Evolutionary conservation across 2,797 vertebrate species (phyloP).

Genomic region (Sus cebifrons): DNA sequence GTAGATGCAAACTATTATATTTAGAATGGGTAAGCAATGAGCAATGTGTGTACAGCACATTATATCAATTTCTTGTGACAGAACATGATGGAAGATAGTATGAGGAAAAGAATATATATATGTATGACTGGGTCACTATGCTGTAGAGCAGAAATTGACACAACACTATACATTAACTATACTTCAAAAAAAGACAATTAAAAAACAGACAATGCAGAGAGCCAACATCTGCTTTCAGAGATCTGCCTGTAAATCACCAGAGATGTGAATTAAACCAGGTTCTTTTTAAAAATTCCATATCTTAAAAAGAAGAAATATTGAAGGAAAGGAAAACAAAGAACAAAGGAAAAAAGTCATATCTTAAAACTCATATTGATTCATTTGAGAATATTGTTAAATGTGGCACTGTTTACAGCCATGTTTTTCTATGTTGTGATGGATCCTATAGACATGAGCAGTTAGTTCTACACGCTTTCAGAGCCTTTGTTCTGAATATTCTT

Average conservation of each 20-base stretch:
- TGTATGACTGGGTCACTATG: too few species aligned
- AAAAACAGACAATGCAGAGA: neutral
- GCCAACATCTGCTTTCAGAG: slow-evolving; percentile 79
- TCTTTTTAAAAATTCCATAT: slow-evolving; percentile 61
- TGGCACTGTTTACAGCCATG: slow-evolving; percentile 70
- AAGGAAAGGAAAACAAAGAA: too few species aligned
- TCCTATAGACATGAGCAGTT: neutral
- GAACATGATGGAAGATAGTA: too few species aligned
- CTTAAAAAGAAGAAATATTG: slow-evolving; percentile 17
- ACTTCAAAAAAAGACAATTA: too few species aligned
- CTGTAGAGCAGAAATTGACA: too few species aligned
- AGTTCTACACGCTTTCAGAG: neutral
- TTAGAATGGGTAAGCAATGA: too few species aligned
- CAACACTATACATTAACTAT: too few species aligned
- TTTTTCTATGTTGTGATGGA: slow-evolving; percentile 78
- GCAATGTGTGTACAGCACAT: too few species aligned
- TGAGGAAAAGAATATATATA: too few species aligned
- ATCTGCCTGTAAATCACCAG: neutral
- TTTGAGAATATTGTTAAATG: slow-evolving; percentile 79
- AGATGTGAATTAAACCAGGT: slow-evolving; percentile 72
- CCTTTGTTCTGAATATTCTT: neutral
- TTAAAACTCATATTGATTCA: slow-evolving; percentile 66
- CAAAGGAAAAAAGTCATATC: too few species aligned
- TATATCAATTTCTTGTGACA: too few species aligned
- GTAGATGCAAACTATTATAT: too few species aligned